A percentile compares a stretch with the other conserved stretches of the same genome.
Evolutionary conservation across 92 coral and sea anemone species (phyloP).

Genomic region (Porites lobata): DNA sequence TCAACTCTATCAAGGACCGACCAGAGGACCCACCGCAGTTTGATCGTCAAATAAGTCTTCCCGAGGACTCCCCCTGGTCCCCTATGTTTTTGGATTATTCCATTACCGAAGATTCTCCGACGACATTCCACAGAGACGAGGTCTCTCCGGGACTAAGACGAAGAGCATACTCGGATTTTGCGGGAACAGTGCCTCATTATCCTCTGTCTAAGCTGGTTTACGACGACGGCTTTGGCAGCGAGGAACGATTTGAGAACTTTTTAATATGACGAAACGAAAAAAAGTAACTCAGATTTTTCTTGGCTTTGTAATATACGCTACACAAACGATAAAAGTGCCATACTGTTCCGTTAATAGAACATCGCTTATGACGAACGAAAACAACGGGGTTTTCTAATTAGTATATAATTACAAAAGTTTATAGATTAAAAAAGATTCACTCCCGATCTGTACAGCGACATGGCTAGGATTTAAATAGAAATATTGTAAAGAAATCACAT

Average conservation of each 20-base stretch:
- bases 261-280: background rate
- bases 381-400: background rate
- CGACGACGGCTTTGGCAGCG: constrained; percentile 14
- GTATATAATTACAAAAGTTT: background rate
- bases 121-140: background rate
- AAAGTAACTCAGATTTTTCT: background rate
- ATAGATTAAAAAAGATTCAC: background rate
- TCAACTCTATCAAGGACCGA: constrained; percentile 70
- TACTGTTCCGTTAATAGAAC: too few relatives aligned
- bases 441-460: too few relatives aligned
- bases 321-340: too few relatives aligned
- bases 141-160: constrained; percentile 27
- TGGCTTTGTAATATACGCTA: background rate
- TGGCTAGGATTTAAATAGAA: too few relatives aligned
- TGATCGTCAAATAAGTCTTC: constrained; percentile 65
- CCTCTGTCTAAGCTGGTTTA: constrained; percentile 18
- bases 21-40: constrained; percentile 51
- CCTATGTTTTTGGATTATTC: constrained; percentile 10
- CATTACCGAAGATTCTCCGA: constrained; percentile 50
- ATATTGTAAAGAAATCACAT: too few relatives aligned
- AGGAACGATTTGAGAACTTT: constrained; percentile 32
- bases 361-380: background rate
- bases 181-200: constrained; percentile 4
- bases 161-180: constrained; percentile 34
- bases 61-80: constrained; percentile 53